Base-by-base conservation (phyloP, 2,888 invertebrate species). In the Oscheius myriophilus region DNA sequence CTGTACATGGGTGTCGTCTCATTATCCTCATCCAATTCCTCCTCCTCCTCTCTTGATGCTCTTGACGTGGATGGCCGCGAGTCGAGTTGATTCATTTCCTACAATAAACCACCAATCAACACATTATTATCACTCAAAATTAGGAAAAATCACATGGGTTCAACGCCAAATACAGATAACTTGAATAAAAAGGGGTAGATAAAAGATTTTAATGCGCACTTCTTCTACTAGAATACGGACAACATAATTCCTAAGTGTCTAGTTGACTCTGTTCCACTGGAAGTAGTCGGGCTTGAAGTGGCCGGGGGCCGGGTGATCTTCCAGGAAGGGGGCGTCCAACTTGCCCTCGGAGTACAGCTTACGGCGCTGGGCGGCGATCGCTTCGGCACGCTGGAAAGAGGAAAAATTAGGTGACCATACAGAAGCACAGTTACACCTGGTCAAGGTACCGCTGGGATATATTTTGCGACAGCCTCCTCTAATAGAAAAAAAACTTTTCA, bases 341-440 rank as follows among this genome's bases (percentile, higher is more conserved):
- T 85, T 82, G 43, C 85, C 85, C 59, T 79, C 75, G 33, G 72
- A 25, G 72, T 80, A 85, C 64, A 84, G 76, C 71, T 81, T 82
- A 62, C 69, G 45, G n/a, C 82, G 78, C 57, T 85, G 82, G 21
- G 64, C 66, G n/a, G 76, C 73, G 33, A 85, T 85, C n/a, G 82
- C 82, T 33, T 77, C 69, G 18, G 73, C 73, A 52, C 79, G 62
- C 75, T 78, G 65, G 23, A 69, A 42, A 46, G 7, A 49, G 16
- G 25, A 23, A 25, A 11, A 12, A 46, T 46, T 11, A 12, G 23
- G 2, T 42, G 25, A 39, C 16, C 39, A 57, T 2, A 57, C 12
- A 41, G 11, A 55, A 1, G n/a, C 18, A 14, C 11, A 12, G 11
- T 54, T 41, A 64, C 16, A 39, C 9, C n/a, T n/a, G n/a, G n/a